Percentiles rank a stretch among this genome's conserved stretches.
phyloP scores from a whole-genome alignment of 2,888 invertebrate genomes.

The Himalopsyche japonica region DNA sequence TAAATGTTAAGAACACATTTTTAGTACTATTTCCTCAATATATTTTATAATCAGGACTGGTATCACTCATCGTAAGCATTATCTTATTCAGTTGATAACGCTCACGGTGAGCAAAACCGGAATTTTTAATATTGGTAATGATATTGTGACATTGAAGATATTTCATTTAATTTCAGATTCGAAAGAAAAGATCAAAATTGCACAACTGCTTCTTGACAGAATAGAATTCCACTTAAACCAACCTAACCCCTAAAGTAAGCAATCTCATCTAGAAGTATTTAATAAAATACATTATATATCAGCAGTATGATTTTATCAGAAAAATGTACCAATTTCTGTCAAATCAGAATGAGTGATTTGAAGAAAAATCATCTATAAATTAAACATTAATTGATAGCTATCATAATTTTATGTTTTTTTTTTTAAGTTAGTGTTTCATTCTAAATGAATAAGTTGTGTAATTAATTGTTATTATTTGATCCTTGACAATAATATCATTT shows the following conservation, averaged over 20 bases:
- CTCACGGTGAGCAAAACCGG: no score
- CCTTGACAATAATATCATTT: no score
- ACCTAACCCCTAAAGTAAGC: background rate
- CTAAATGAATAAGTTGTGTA: no score
- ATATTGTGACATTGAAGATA: background rate
- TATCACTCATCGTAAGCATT: no score
- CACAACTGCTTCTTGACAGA: slow-evolving; percentile 52
- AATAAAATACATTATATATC: background rate
- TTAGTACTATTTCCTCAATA: background rate
- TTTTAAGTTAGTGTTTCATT: no score
- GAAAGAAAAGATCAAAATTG: slow-evolving; percentile 51
- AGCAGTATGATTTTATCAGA: background rate
- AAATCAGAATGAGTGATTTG: background rate
- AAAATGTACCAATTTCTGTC: background rate
- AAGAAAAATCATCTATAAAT: background rate
- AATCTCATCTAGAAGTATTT: no score
- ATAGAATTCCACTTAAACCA: slow-evolving; percentile 39
- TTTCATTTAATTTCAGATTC: slow-evolving; percentile 47
- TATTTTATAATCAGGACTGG: background rate
- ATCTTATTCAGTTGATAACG: background rate
- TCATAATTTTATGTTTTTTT: background rate
- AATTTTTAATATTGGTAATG: no score
- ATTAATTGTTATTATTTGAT: no score
- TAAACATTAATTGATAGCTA: background rate
- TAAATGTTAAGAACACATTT: no score